phyloP scores from a whole-genome alignment of 2,888 invertebrate species.

The Coleophora deauratella region DNA sequence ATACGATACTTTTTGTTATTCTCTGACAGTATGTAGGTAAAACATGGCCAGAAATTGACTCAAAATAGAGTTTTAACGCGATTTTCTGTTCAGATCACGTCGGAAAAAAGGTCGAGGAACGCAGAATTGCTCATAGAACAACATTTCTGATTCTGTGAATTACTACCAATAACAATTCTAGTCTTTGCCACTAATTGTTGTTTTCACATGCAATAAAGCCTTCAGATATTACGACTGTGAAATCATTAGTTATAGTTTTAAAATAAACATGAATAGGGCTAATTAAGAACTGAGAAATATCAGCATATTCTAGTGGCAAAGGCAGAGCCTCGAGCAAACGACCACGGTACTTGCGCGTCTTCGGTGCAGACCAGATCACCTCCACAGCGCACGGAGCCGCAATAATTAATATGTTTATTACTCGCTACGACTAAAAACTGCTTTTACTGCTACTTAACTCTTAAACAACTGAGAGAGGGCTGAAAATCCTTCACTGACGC shows the following conservation, averaged over 20 bases:
- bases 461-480: conserved; percentile 62
- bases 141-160: conserved; percentile 5
- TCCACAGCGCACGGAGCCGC: conserved; percentile 30
- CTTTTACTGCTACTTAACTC: conserved; percentile 65
- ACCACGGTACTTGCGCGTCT: too few relatives aligned
- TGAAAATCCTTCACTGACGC: conserved; percentile 68
- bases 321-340: too few relatives aligned
- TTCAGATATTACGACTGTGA: too few relatives aligned
- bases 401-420: conserved; percentile 61
- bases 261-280: too few relatives aligned
- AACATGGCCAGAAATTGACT: conserved; percentile 27
- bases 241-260: too few relatives aligned
- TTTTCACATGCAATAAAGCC: too few relatives aligned
- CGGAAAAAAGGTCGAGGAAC: conserved; percentile 34
- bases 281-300: too few relatives aligned
- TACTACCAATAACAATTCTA: not conserved
- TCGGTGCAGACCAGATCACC: too few relatives aligned
- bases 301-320: conserved; percentile 2
- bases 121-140: conserved; percentile 29
- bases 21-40: too few relatives aligned
- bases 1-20: too few relatives aligned
- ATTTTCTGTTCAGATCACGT: conserved; percentile 33
- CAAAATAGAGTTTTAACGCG: conserved; percentile 25
- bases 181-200: not conserved
- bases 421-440: conserved; percentile 50